Evolutionary conservation across 2,113 vertebrate species (phyloP).

Genomic region (Caracal caracal): DNA sequence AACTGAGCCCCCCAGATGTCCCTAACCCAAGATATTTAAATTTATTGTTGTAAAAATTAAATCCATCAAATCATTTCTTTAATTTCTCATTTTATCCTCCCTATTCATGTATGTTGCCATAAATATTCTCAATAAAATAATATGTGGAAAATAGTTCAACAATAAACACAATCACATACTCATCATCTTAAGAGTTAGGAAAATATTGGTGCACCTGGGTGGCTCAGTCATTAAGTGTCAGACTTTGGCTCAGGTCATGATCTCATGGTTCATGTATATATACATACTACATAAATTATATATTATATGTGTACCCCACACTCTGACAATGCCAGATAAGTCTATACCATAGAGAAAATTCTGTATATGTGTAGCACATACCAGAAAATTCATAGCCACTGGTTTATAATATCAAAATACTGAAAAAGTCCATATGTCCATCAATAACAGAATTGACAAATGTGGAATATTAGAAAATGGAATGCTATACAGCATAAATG

Average conservation of each 20-base stretch:
- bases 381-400: neutral
- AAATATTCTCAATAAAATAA: neutral
- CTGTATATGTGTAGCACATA: neutral
- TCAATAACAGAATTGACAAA: neutral
- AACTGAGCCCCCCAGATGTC: no score
- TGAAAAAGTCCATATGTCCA: neutral
- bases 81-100: neutral
- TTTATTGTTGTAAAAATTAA: neutral
- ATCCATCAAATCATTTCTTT: neutral
- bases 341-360: neutral
- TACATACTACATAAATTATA: neutral
- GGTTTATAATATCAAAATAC: neutral
- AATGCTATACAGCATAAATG: neutral
- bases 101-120: neutral
- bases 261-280: no score
- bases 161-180: neutral
- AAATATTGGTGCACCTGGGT: neutral
- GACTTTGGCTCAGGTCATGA: no score
- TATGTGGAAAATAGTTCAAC: neutral
- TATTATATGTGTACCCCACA: neutral
- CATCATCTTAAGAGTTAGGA: neutral
- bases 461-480: neutral
- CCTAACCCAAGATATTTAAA: neutral
- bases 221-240: no score
- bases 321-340: neutral